Percentiles rank a stretch among this genome's conserved stretches.
phyloP scores from a whole-genome alignment of 2,113 vertebrate species.

The Prunella himalayana region DNA sequence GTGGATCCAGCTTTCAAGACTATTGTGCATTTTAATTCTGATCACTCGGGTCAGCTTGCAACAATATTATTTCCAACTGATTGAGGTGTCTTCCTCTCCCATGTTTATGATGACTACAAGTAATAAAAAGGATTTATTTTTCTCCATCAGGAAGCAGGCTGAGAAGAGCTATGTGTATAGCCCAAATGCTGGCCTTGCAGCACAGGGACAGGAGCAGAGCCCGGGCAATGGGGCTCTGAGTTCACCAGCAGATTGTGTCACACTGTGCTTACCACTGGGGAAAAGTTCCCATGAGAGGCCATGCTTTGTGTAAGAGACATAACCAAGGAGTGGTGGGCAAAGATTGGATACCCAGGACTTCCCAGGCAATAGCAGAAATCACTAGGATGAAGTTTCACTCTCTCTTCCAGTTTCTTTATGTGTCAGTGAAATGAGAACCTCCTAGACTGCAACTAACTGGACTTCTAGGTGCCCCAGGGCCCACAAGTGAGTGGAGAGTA shows the following conservation, averaged over 20 bases:
- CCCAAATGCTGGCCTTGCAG: neutral
- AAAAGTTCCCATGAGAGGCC: fast-evolving
- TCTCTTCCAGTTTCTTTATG: neutral
- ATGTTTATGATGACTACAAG: neutral
- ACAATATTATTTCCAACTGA: neutral
- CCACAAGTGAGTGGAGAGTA: neutral
- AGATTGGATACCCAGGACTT: neutral
- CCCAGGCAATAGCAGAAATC: neutral
- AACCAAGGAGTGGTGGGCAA: neutral
- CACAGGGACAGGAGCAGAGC: neutral
- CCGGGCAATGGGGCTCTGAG: neutral
- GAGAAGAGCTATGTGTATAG: neutral
- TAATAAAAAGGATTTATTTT: neutral
- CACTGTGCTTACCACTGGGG: neutral
- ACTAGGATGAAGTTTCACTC: neutral
- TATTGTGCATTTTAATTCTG: neutral
- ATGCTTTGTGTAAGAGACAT: neutral
- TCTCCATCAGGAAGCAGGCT: neutral
- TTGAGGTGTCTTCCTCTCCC: neutral
- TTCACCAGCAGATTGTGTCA: neutral
- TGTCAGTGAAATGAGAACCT: neutral
- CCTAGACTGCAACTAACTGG: neutral
- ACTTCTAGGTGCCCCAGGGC: neutral
- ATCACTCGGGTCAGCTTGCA: neutral
- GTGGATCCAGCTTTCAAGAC: neutral